Conservation (phyloP, 1,140 invertebrate genomes). For the Leptonema lineaticorne region DNA sequence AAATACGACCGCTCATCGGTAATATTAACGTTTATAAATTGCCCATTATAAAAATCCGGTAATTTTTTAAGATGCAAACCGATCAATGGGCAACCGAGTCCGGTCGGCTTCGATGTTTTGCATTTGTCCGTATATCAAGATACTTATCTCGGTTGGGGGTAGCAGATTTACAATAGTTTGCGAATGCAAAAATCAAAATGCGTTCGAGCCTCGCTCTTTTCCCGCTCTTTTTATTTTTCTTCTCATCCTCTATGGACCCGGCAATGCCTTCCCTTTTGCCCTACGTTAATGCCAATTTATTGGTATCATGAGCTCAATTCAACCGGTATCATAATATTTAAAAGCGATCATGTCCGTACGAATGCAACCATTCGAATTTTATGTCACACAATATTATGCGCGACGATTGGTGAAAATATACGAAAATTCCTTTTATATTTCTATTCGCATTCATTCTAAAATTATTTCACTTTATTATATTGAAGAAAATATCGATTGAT, state of each 20-base stretch:
- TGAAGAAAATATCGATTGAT: background rate
- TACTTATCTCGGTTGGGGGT: conserved; percentile 38
- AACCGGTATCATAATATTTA: background rate
- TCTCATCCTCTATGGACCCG: too few relatives aligned
- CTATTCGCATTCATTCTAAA: background rate
- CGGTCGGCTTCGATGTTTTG: conserved; percentile 23
- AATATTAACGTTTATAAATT: too few relatives aligned
- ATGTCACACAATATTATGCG: too few relatives aligned
- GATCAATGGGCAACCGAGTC: too few relatives aligned
- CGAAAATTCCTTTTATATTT: background rate
- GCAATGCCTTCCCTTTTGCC: background rate
- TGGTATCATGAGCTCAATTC: background rate
- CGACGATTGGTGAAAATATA: too few relatives aligned
- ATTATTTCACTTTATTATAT: background rate
- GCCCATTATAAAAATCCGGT: too few relatives aligned
- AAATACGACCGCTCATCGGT: too few relatives aligned
- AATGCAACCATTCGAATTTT: background rate
- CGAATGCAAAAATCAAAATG: conserved; percentile 32
- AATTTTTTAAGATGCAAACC: too few relatives aligned
- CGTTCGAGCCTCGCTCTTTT: background rate
- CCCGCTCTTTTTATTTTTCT: too few relatives aligned
- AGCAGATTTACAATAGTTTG: conserved; percentile 40
- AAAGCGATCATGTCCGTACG: background rate
- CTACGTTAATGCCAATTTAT: conserved; percentile 20
- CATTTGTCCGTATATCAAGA: conserved; percentile 42